These are phyloP conservation scores for Hemitrygon akajei DNA, from an alignment of 2,797 vertebrate species.

Conservation along the genomic window DNA sequence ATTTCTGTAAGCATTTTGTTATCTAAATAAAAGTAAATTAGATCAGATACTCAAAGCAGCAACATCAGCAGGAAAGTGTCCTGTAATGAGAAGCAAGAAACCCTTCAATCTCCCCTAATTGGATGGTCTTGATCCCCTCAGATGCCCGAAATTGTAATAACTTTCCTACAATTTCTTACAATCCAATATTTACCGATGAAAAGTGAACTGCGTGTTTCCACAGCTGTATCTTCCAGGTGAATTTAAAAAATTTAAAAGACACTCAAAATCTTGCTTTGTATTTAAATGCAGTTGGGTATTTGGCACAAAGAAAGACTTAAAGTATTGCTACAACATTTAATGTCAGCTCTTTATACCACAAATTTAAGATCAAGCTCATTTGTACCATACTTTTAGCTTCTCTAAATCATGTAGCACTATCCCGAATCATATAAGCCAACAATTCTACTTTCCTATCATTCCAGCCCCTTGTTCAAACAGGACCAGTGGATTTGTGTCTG, in stretches of 20 bases:
- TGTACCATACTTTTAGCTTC: not conserved
- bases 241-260: not conserved
- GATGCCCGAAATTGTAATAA: not conserved
- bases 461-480: slow-evolving; percentile 11
- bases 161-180: not conserved
- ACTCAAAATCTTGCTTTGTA: not conserved
- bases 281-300: not conserved
- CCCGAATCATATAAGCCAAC: not conserved
- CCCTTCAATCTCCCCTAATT: not conserved
- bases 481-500: slow-evolving; percentile 36
- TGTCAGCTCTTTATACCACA: not conserved
- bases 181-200: not conserved
- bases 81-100: not conserved
- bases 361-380: not conserved
- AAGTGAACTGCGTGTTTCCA: not conserved
- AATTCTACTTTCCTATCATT: not conserved
- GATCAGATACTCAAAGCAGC: not conserved
- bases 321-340: not conserved
- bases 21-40: not conserved
- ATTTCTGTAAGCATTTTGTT: not conserved
- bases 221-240: not conserved
- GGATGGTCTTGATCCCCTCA: not conserved
- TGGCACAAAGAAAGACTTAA: slow-evolving; percentile 13
- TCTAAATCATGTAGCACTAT: not conserved
- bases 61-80: not conserved